phyloP scores from a whole-genome alignment of 2,888 invertebrate genomes.

The Dolichopus griseipennis region DNA sequence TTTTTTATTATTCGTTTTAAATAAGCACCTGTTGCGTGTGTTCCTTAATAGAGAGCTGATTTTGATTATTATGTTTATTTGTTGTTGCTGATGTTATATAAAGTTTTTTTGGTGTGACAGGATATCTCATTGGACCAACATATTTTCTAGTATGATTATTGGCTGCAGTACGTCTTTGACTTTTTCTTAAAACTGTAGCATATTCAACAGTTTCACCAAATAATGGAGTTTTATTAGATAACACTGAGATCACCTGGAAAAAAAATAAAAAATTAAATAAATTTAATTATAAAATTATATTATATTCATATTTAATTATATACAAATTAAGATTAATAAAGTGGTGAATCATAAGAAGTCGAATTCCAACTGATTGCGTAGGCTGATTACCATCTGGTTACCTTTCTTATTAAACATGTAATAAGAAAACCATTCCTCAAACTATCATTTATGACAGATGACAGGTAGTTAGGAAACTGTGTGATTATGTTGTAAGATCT shows the following conservation, averaged over 20 bases:
- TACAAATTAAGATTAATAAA: no score
- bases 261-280: conserved; percentile 8
- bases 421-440: no score
- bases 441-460: no score
- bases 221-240: conserved; percentile 19
- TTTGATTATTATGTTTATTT: not conserved
- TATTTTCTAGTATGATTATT: conserved; percentile 47
- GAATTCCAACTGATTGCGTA: no score
- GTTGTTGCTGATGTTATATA: not conserved
- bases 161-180: not conserved
- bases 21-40: conserved; percentile 52
- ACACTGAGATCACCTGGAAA: conserved; percentile 22
- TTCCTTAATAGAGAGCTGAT: conserved; percentile 6
- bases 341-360: no score
- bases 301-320: no score
- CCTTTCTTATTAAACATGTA: no score
- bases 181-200: conserved; percentile 7
- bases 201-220: conserved; percentile 12
- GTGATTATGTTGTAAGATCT: no score
- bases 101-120: conserved; percentile 51
- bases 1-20: conserved; percentile 28
- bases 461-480: no score
- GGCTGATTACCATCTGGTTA: no score
- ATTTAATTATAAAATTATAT: not conserved
- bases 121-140: conserved; percentile 55